Evolutionary conservation across 2,888 invertebrate genomes (phyloP).

Genomic region (Cryptus viduatorius): DNA sequence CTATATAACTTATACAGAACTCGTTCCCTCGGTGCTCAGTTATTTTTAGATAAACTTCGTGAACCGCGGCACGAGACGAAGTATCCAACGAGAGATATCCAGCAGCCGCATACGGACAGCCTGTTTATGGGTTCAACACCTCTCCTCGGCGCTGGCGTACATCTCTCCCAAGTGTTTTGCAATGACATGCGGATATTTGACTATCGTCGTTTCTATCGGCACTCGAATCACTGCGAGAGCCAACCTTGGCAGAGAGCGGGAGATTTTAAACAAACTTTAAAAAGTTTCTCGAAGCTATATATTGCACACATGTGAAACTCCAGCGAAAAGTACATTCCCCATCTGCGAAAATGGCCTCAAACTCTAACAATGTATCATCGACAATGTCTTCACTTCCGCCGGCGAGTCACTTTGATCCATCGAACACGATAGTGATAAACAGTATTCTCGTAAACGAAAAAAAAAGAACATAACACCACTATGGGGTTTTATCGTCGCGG

Average conservation of each 20-base stretch:
- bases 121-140: constrained; percentile 80
- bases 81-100: constrained; percentile 55
- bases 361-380: constrained; percentile 23
- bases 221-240: background rate
- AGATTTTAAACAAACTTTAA: background rate
- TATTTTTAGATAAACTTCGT: constrained; percentile 76
- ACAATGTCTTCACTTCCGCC: background rate
- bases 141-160: constrained; percentile 61
- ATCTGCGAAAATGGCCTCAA: background rate
- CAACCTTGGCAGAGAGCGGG: background rate
- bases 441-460: constrained; percentile 1
- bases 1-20: constrained; percentile 64
- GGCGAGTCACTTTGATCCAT: constrained; percentile 9
- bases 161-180: constrained; percentile 32
- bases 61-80: constrained; percentile 45
- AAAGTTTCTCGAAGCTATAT: constrained; percentile 55
- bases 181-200: constrained; percentile 39
- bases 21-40: constrained; percentile 73
- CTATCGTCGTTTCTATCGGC: constrained; percentile 17
- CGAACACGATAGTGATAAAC: constrained; percentile 1
- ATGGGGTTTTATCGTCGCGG: background rate
- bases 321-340: background rate
- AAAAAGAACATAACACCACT: background rate
- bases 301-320: background rate
- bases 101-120: constrained; percentile 53